Evolutionary conservation across 2,113 vertebrate species (phyloP).

Genomic region (Gymnarchus niloticus): DNA sequence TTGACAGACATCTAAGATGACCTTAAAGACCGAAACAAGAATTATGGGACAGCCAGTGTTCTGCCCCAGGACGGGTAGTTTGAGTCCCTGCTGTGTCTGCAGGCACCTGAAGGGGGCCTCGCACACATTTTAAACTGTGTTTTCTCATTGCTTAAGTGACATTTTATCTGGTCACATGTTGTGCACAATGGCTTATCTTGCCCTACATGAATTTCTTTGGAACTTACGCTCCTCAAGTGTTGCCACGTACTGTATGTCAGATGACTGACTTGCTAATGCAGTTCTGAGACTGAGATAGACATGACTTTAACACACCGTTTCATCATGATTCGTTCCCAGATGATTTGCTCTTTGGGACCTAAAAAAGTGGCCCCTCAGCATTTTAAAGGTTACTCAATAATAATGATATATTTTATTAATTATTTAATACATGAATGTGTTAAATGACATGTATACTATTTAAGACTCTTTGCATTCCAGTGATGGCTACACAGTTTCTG

Average conservation of each 20-base stretch:
- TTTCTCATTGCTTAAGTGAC: neutral
- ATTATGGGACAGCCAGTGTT: neutral
- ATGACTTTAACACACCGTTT: no score
- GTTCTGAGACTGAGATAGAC: no score
- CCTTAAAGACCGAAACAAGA: neutral
- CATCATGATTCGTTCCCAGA: no score
- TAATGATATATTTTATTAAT: neutral
- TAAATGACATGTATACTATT: no score
- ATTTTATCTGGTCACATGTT: neutral
- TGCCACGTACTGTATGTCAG: no score
- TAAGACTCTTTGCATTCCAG: no score
- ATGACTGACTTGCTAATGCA: no score
- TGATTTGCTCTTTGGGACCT: no score
- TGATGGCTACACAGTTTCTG: no score
- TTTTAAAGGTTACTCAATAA: neutral
- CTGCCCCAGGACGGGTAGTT: neutral
- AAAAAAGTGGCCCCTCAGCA: no score
- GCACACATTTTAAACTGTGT: neutral
- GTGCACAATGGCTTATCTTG: neutral
- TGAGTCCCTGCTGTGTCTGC: neutral
- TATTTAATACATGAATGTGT: neutral
- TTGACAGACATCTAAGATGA: constrained; percentile 11
- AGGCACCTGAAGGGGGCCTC: neutral
- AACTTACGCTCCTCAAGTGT: no score
- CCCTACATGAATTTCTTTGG: no score